Conservation (phyloP, 1,140 invertebrate species). For the Hycleus phaleratus region DNA sequence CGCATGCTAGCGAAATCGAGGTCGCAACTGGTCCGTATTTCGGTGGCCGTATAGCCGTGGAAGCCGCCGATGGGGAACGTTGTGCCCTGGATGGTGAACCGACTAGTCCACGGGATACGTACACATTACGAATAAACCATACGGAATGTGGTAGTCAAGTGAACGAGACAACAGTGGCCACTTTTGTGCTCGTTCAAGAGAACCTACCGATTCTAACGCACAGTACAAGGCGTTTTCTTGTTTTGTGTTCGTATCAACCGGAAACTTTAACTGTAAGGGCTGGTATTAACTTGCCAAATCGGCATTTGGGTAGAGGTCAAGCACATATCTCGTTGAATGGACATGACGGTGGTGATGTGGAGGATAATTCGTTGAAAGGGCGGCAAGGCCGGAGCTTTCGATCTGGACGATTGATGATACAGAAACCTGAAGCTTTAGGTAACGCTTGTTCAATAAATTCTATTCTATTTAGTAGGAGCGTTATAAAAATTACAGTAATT, state of each 20-base stretch:
- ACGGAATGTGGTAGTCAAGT: conserved; percentile 66
- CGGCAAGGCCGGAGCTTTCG: background rate
- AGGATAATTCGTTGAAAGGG: conserved; percentile 24
- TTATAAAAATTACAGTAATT: background rate
- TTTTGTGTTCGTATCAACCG: conserved; percentile 70
- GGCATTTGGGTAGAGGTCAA: conserved; percentile 23
- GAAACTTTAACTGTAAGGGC: conserved; percentile 71
- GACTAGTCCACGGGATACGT: conserved; percentile 57
- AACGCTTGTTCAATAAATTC: conserved; percentile 9
- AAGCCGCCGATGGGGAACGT: conserved; percentile 54
- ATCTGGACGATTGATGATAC: conserved; percentile 7
- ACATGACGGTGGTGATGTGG: conserved; percentile 20
- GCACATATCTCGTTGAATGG: conserved; percentile 10
- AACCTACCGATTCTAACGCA: conserved; percentile 73
- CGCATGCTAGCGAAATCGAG: conserved; percentile 67
- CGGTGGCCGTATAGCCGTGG: conserved; percentile 64
- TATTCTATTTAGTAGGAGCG: background rate
- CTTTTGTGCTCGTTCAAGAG: conserved; percentile 73
- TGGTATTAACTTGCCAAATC: conserved; percentile 53
- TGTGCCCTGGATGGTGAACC: conserved; percentile 56
- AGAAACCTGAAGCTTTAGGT: conserved; percentile 34
- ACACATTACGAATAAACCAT: conserved; percentile 66
- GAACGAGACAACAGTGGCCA: conserved; percentile 64
- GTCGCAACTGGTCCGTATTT: conserved; percentile 74
- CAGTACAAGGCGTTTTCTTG: conserved; percentile 67